phyloP scores from a whole-genome alignment of 2,113 vertebrate species.

The Triplophysa rosa region DNA sequence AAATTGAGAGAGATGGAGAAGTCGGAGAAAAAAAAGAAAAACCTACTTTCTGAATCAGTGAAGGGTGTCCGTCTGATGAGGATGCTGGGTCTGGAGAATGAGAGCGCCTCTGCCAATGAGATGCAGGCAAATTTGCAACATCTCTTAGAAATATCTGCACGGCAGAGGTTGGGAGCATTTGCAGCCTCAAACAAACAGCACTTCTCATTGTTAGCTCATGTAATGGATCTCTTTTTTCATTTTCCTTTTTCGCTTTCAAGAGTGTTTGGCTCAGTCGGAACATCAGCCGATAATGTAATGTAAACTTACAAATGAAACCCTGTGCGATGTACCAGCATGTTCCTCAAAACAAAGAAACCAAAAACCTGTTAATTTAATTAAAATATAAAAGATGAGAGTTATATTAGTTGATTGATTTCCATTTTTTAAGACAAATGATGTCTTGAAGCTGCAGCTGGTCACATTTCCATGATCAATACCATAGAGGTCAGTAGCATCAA shows the following conservation, averaged over 20 bases:
- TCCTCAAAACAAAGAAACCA: neutral
- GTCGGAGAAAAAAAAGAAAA: neutral
- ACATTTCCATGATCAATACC: slow-evolving; percentile 26
- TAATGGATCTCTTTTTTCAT: slow-evolving; percentile 32
- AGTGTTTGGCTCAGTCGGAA: slow-evolving; percentile 8
- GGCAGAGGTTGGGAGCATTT: slow-evolving; percentile 46
- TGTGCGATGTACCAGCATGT: neutral
- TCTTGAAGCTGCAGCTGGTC: neutral
- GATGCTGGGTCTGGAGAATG: slow-evolving; percentile 51
- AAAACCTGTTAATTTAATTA: neutral
- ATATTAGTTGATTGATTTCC: slow-evolving; percentile 6
- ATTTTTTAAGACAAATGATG: neutral
- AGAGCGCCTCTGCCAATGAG: slow-evolving; percentile 53
- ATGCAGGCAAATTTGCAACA: slow-evolving; percentile 24
- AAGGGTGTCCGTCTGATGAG: slow-evolving; percentile 17
- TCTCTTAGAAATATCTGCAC: slow-evolving; percentile 22
- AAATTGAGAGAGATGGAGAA: slow-evolving; percentile 55
- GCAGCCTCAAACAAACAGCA: slow-evolving; percentile 40
- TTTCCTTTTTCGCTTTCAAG: neutral
- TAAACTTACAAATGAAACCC: neutral
- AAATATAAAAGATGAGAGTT: neutral
- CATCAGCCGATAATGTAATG: slow-evolving; percentile 1
- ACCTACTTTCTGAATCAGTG: slow-evolving; percentile 22
- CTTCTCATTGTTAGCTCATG: slow-evolving; percentile 27
- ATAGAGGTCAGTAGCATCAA: slow-evolving; percentile 22